Conservation (phyloP, 2,888 invertebrate genomes). For the Tolmerus cingulatus region DNA sequence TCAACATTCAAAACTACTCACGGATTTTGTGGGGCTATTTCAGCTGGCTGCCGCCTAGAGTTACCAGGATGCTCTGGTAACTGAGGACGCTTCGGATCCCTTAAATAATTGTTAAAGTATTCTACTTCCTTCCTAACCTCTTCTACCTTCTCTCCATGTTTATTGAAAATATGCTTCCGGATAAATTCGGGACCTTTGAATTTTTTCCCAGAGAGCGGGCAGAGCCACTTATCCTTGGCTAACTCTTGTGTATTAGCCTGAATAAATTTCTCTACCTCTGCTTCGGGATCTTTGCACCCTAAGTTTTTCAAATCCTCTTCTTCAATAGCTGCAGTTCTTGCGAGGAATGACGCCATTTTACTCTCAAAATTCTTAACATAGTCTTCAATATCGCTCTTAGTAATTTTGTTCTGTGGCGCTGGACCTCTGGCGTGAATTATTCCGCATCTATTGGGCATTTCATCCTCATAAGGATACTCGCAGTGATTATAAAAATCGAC, state of each 20-base stretch:
- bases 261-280: constrained; percentile 87
- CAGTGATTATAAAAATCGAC: constrained; percentile 99
- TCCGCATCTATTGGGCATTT: constrained; percentile 99
- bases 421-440: constrained; percentile 96
- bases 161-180: constrained; percentile 97
- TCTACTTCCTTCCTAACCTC: constrained; percentile 96
- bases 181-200: constrained; percentile 99
- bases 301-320: constrained; percentile 84
- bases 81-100: constrained; percentile 93
- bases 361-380: constrained; percentile 82
- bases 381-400: constrained; percentile 67
- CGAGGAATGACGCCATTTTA: constrained; percentile 90
- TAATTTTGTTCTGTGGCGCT: constrained; percentile 81
- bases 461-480: constrained; percentile 99
- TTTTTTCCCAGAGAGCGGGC: constrained; percentile 97
- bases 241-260: constrained; percentile 95
- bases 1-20: constrained; percentile 7
- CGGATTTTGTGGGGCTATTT: constrained; percentile 39
- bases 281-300: constrained; percentile 77
- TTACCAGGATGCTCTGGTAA: constrained; percentile 82
- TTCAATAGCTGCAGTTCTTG: constrained; percentile 75
- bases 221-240: constrained; percentile 98
- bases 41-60: constrained; percentile 53
- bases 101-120: constrained; percentile 96
- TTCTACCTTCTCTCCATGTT: constrained; percentile 95